Conservation (phyloP, 1,140 invertebrate genomes). For the Rhagoletis zephyria region DNA sequence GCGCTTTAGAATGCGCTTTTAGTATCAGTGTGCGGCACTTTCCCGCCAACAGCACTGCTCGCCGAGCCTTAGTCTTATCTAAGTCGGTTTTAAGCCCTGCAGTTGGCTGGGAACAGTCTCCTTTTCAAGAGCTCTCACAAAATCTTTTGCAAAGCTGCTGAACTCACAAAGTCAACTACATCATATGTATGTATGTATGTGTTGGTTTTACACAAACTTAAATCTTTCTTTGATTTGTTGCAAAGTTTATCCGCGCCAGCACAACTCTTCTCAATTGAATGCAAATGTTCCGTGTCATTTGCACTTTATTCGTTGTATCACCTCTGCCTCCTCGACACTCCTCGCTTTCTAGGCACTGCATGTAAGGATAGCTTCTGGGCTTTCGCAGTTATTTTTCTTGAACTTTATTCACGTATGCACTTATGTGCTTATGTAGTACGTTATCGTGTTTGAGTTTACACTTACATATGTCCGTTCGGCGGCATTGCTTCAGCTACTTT, state of each 20-base stretch:
- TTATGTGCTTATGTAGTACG: neutral
- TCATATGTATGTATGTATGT: neutral
- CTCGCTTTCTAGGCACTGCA: neutral
- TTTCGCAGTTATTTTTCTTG: neutral
- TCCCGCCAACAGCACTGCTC: neutral
- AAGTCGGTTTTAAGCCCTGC: neutral
- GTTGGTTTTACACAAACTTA: slow-evolving; percentile 13
- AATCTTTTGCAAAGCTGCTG: slow-evolving; percentile 31
- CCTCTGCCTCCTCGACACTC: neutral
- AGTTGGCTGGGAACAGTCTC: slow-evolving; percentile 26
- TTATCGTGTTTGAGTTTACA: neutral
- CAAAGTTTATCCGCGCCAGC: slow-evolving; percentile 8
- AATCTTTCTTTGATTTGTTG: slow-evolving; percentile 50
- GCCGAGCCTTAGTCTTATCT: neutral
- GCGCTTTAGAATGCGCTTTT: neutral
- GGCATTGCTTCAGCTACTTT: too few relatives aligned
- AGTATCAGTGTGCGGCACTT: neutral
- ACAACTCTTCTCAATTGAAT: slow-evolving; percentile 5
- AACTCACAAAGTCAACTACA: slow-evolving; percentile 9
- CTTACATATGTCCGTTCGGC: too few relatives aligned
- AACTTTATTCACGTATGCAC: neutral
- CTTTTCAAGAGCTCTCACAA: neutral
- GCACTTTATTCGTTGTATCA: neutral
- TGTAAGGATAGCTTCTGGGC: neutral
- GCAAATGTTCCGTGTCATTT: slow-evolving; percentile 28